These are phyloP conservation scores for Oreochromis tanganicae DNA, from an alignment of 2,113 vertebrate genomes.

Conservation along the genomic window DNA sequence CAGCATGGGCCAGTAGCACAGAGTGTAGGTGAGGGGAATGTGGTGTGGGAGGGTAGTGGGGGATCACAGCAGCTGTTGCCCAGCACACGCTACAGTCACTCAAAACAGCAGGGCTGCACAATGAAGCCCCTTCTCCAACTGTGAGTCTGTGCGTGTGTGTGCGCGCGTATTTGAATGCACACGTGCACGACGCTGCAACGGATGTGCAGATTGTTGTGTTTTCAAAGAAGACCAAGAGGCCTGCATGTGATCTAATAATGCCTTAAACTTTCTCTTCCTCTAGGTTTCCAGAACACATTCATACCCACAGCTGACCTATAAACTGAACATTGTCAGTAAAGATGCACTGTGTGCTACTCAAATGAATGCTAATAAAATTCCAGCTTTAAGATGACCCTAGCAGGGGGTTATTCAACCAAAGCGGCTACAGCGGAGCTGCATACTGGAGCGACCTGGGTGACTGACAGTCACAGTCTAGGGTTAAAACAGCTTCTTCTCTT, in stretches of 20 bases:
- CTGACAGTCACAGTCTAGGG: constrained; percentile 26
- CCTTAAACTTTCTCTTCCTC: background rate
- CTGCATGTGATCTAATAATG: background rate
- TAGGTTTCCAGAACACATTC: background rate
- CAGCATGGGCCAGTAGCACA: constrained; percentile 22
- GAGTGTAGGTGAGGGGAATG: constrained; percentile 4
- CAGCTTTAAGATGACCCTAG: constrained; percentile 33
- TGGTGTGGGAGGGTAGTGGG: background rate
- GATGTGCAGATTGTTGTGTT: constrained; percentile 38
- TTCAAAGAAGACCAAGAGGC: constrained; percentile 6
- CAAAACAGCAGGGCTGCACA: constrained; percentile 72
- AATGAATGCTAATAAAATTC: constrained; percentile 60
- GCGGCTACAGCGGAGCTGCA: constrained; percentile 8
- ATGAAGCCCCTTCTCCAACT: constrained; percentile 67
- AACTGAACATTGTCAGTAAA: background rate
- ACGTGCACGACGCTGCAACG: constrained; percentile 14
- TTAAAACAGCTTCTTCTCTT: constrained; percentile 49
- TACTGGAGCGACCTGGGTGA: constrained; percentile 2
- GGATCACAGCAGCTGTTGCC: constrained; percentile 73
- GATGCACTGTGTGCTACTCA: background rate
- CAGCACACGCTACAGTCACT: constrained; percentile 76
- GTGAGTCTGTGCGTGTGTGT: constrained; percentile 6
- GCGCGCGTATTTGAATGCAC: background rate
- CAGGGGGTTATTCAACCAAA: constrained; percentile 39
- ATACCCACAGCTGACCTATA: background rate